A percentile compares a stretch with the other conserved stretches of the same genome.
phyloP scores from a whole-genome alignment of 2,888 invertebrate species.

The Platycnemis pennipes region DNA sequence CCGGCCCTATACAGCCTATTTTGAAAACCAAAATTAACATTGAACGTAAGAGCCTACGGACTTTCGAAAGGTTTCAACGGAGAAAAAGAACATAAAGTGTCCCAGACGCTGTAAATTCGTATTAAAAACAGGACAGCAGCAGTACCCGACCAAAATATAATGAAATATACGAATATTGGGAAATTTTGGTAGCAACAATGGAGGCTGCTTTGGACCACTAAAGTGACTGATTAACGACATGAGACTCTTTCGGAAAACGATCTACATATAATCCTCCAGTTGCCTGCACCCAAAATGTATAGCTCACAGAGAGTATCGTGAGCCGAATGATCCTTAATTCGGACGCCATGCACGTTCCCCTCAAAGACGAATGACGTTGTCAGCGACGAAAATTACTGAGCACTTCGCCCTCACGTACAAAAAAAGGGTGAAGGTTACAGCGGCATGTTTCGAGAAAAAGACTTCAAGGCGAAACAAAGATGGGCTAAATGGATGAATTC shows the following conservation, averaged over 20 bases:
- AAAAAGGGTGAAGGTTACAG: background rate
- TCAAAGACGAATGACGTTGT: background rate
- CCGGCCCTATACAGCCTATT: too few species aligned
- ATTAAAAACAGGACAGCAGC: too few species aligned
- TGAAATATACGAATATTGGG: too few species aligned
- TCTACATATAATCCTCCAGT: background rate
- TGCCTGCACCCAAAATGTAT: background rate
- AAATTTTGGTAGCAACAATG: too few species aligned
- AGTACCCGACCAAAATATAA: too few species aligned
- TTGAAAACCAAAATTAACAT: too few species aligned
- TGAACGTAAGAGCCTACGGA: too few species aligned
- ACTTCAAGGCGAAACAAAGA: background rate
- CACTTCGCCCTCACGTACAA: background rate
- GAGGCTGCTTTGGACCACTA: background rate
- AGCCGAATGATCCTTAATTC: background rate
- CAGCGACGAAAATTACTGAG: background rate
- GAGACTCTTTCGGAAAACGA: background rate
- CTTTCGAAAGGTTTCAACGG: too few species aligned
- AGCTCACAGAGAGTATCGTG: background rate
- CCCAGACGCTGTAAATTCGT: too few species aligned
- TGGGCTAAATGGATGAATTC: background rate
- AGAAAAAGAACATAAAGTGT: too few species aligned
- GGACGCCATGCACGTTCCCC: background rate
- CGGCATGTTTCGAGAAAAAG: background rate
- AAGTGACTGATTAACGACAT: background rate